A percentile compares a stretch with the other conserved stretches of the same genome.
phyloP scores from a whole-genome alignment of 2,888 invertebrate species.

The Lampropteryx suffumata region DNA sequence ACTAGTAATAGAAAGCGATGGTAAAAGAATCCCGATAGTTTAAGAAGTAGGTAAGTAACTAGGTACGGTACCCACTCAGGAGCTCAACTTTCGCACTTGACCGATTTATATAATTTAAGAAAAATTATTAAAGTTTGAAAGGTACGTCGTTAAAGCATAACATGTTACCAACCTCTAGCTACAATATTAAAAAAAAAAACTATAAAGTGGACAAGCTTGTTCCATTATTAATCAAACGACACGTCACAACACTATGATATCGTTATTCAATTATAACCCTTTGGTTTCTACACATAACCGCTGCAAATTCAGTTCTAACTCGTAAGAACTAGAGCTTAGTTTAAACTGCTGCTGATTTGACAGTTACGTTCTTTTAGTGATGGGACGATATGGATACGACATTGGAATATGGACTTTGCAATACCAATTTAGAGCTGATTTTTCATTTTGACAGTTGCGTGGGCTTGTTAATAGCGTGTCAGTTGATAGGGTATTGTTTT shows the following conservation, averaged over 20 bases:
- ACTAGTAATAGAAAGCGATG: too few species aligned
- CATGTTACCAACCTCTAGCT: slow-evolving; percentile 59
- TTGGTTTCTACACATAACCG: slow-evolving; percentile 44
- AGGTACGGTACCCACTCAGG: too few species aligned
- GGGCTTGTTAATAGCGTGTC: slow-evolving; percentile 63
- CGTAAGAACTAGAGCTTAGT: fast-evolving
- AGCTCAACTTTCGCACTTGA: too few species aligned
- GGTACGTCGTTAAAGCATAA: slow-evolving; percentile 56
- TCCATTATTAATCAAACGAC: slow-evolving; percentile 80
- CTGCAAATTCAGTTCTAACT: slow-evolving; percentile 30
- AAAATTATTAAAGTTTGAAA: too few species aligned
- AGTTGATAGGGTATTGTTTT: slow-evolving; percentile 74
- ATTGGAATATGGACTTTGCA: slow-evolving; percentile 41
- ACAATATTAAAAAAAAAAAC: slow-evolving; percentile 61
- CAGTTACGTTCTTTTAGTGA: slow-evolving; percentile 38
- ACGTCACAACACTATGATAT: slow-evolving; percentile 81
- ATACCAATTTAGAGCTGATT: slow-evolving; percentile 18
- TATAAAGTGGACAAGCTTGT: slow-evolving; percentile 63
- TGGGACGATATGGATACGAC: slow-evolving; percentile 25
- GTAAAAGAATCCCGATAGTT: too few species aligned
- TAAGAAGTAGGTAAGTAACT: too few species aligned
- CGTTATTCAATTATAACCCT: slow-evolving; percentile 76
- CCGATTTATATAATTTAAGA: too few species aligned
- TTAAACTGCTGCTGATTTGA: slow-evolving; percentile 9
- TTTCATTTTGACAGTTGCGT: slow-evolving; percentile 27